Base-by-base conservation (phyloP, 30 jellyfish, hydroid and myxozoan genomes). In the Mastigias papua region DNA sequence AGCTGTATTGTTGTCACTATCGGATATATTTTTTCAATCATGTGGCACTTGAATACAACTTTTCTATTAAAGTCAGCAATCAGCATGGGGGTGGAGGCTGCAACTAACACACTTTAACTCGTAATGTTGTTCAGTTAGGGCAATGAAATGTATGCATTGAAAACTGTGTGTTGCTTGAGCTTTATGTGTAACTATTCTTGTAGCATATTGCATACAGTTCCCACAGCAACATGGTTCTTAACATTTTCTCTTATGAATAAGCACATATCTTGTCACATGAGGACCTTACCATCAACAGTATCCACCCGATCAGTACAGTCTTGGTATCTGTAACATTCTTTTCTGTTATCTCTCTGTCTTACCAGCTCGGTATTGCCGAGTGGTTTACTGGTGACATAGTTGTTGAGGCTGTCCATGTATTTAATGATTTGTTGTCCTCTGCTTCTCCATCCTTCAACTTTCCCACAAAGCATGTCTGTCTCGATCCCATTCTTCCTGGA, bases 11-110 rank as follows among this genome's bases (percentile, higher is more conserved):
- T 69, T 61, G 31, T 31, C 60, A 20, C 31, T 11, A 31, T 69
- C 29, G 10, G 80, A 61, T 31, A 69, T 22, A 28, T 4, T 42
- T 27, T 69, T 1, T 69, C 80, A 54, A 54, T 21, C 3, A 25
- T 11, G 27, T 63, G 35, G 74, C 37, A 75, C 32, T 89, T 80
- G 64, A 89, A 89, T 29, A 88, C 89, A 32, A 89, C 78, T 80
- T 89, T 89, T 3, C 93, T 21, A 62, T 89, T 89, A 25, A 80
- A 82, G 73, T 89, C 97, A 9, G 89, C 90, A 19, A 79, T 81
- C 19, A 89, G 80, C n/a, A 76, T 67, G 54, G 9, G 97, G 89
- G 54, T 69, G 76, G 69, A 25, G 31, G 26, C 94, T 82, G 51
- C 97, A 80, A 17, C 4, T 48, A 4, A 81, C 70, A 60, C 97